phyloP scores from a whole-genome alignment of 2,113 vertebrate species.

The Strix uralensis region DNA sequence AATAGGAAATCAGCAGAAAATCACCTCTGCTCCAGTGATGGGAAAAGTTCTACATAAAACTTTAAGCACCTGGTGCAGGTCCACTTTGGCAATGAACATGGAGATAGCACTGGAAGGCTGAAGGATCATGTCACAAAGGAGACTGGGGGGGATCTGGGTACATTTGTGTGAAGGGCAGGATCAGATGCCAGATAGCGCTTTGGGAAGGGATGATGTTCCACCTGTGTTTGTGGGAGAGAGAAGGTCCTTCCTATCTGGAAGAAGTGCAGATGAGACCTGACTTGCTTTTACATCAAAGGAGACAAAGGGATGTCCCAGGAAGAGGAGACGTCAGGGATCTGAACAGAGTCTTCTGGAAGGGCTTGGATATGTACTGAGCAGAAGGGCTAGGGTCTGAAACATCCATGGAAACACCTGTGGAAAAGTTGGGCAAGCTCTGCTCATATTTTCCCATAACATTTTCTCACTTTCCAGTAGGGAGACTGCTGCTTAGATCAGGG shows the following conservation, averaged over 20 bases:
- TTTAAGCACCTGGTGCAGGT: neutral
- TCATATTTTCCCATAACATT: neutral
- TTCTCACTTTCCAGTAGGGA: neutral
- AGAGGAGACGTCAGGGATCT: neutral
- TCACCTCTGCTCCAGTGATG: neutral
- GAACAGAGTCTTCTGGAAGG: neutral
- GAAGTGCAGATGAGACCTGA: neutral
- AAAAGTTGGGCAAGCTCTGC: neutral
- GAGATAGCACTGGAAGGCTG: neutral
- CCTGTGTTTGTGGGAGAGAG: neutral
- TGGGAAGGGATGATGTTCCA: neutral
- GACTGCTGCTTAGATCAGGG: neutral
- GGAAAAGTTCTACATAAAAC: constrained; percentile 4
- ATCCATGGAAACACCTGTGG: neutral
- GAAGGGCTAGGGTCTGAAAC: neutral
- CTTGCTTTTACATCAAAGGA: neutral
- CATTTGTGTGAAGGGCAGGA: neutral
- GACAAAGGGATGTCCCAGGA: neutral
- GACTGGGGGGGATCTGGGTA: neutral
- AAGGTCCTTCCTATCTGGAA: neutral
- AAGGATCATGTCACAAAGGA: neutral
- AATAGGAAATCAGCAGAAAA: constrained; percentile 36
- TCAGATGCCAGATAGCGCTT: neutral
- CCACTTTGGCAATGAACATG: neutral
- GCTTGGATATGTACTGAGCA: neutral